phyloP scores from a whole-genome alignment of 2,113 vertebrate species.

The Machaerirhynchus nigripectus region DNA sequence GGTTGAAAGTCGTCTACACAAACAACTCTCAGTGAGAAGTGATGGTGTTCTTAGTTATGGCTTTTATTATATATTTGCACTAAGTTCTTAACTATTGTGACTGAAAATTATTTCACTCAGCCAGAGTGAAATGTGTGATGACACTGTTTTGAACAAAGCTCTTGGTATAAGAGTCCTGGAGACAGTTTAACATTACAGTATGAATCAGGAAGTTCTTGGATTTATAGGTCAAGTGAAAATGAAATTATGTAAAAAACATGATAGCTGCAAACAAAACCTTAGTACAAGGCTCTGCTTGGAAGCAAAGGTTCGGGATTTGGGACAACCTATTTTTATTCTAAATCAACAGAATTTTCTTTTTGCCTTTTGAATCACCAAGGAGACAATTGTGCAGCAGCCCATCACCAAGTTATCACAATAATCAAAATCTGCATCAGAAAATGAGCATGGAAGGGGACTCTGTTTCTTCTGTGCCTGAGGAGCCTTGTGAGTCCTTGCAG shows the following conservation, averaged over 20 bases:
- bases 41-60: background rate
- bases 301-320: background rate
- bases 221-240: constrained; percentile 1
- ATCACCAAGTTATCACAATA: background rate
- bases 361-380: background rate
- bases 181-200: background rate
- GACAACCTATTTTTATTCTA: background rate
- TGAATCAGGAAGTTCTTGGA: background rate
- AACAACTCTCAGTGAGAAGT: background rate
- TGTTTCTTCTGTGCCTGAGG: background rate
- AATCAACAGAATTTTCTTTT: background rate
- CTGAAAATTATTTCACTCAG: background rate
- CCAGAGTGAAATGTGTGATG: background rate
- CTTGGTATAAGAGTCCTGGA: background rate
- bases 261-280: background rate
- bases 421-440: background rate
- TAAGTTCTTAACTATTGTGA: background rate
- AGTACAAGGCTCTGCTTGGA: background rate
- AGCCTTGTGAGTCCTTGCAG: background rate
- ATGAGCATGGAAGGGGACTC: background rate
- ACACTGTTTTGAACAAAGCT: background rate
- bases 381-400: background rate
- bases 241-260: background rate
- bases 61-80: background rate
- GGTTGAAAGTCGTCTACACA: background rate